Evolutionary conservation across 2,113 vertebrate species (phyloP).

Genomic region (Coregonus clupeaformis): DNA sequence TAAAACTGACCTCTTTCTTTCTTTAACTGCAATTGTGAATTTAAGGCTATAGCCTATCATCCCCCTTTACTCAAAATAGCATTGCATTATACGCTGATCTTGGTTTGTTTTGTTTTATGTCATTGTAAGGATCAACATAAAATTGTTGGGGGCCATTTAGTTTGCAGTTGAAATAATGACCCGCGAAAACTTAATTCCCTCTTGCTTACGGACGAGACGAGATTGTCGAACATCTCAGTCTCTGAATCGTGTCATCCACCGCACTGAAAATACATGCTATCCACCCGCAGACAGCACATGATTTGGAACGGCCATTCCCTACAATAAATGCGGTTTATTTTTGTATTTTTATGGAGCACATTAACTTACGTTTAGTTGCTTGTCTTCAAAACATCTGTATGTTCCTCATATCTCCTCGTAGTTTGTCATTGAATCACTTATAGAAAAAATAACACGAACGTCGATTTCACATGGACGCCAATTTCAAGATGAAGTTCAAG

Average conservation of each 20-base stretch:
- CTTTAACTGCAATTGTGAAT: slow-evolving; percentile 6
- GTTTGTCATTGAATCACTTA: no score
- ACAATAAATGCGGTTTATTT: no score
- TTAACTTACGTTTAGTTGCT: no score
- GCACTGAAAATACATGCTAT: no score
- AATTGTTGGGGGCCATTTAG: background rate
- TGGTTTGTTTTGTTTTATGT: background rate
- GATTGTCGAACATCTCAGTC: slow-evolving; percentile 13
- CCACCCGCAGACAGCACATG: no score
- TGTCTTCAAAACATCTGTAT: no score
- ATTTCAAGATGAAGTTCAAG: slow-evolving; percentile 38
- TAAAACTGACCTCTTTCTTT: slow-evolving; percentile 52
- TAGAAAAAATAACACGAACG: no score
- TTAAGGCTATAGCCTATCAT: background rate
- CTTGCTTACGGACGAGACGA: background rate
- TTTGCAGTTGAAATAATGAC: background rate
- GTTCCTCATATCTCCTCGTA: no score
- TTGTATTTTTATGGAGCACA: no score
- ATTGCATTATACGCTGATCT: background rate
- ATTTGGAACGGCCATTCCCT: no score
- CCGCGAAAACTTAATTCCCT: background rate
- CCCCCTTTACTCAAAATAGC: background rate
- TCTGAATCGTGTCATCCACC: slow-evolving; percentile 32
- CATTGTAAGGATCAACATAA: background rate
- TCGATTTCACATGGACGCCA: background rate